Percentiles rank a stretch among this genome's conserved stretches.
phyloP scores from a whole-genome alignment of 2,888 invertebrate species.

The Drosophila neutralis region DNA sequence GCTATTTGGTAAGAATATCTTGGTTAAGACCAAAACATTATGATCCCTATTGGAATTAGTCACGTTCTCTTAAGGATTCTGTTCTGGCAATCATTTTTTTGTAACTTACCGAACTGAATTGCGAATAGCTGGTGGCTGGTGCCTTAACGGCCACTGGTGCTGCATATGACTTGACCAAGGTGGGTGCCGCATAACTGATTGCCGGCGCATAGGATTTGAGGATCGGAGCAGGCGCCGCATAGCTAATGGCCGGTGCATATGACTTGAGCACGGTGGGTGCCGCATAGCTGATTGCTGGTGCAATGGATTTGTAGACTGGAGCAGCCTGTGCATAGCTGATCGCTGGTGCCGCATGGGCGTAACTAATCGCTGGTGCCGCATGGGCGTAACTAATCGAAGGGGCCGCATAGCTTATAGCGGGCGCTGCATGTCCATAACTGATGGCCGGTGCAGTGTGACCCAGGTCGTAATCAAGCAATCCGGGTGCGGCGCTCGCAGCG shows the following conservation, averaged over 20 bases:
- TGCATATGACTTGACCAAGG: conserved; percentile 53
- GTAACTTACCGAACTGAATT: conserved; percentile 85
- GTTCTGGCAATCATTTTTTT: not conserved
- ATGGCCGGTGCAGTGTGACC: conserved; percentile 47
- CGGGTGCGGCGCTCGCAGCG: conserved; percentile 74
- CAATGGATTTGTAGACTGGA: conserved; percentile 60
- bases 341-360: conserved; percentile 64
- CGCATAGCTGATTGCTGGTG: conserved; percentile 71
- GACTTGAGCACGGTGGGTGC: conserved; percentile 49
- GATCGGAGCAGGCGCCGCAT: conserved; percentile 58
- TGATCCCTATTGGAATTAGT: not conserved
- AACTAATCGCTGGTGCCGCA: conserved; percentile 62
- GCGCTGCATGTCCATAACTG: conserved; percentile 35
- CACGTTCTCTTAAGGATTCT: not conserved
- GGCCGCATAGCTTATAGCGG: conserved; percentile 38
- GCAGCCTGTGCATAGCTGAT: conserved; percentile 54
- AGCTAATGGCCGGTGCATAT: conserved; percentile 72
- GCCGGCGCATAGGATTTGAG: conserved; percentile 61
- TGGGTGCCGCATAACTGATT: conserved; percentile 65
- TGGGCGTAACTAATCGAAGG: conserved; percentile 32
- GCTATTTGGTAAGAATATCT: not conserved
- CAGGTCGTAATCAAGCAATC: conserved; percentile 68
- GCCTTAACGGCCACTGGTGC: conserved; percentile 73
- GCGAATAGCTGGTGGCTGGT: conserved; percentile 87
- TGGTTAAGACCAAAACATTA: not conserved